Evolutionary conservation across 2,888 invertebrate species (phyloP).

Genomic region (Archaeoteleia sp.): DNA sequence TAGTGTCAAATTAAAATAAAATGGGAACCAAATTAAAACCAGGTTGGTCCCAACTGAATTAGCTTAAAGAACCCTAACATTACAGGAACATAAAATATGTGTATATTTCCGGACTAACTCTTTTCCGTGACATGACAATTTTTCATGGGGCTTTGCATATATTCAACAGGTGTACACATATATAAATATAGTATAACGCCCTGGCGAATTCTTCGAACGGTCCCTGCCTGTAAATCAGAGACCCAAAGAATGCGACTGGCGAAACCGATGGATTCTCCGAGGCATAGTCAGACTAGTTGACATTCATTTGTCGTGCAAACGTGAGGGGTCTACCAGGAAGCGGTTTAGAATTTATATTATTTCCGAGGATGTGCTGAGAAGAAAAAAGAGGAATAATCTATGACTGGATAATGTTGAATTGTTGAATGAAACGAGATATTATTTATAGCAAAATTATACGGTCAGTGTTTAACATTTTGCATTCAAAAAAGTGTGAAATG

Average conservation of each 20-base stretch:
- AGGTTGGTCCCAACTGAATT: too few relatives aligned
- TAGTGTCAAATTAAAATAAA: too few relatives aligned
- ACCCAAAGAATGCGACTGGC: constrained; percentile 50
- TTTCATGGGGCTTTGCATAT: constrained; percentile 9
- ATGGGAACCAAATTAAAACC: too few relatives aligned
- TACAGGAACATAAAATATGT: neutral
- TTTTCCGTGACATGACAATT: constrained; percentile 39
- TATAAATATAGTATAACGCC: constrained; percentile 40
- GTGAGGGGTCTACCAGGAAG: constrained; percentile 23
- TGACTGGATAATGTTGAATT: too few relatives aligned
- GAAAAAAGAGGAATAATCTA: too few relatives aligned
- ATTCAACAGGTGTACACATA: constrained; percentile 32
- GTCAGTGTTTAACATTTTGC: too few relatives aligned
- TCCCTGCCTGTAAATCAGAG: constrained; percentile 54
- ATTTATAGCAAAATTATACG: too few relatives aligned
- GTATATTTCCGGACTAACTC: neutral
- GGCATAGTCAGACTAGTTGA: constrained; percentile 45
- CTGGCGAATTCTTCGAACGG: constrained; percentile 32
- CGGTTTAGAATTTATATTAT: constrained; percentile 17
- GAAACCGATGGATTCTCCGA: constrained; percentile 54
- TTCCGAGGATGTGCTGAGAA: constrained; percentile 17
- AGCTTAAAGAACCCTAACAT: too few relatives aligned
- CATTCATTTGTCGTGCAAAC: constrained; percentile 43
- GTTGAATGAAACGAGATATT: too few relatives aligned
- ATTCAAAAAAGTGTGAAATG: too few relatives aligned